Base-by-base conservation (phyloP, 1,140 invertebrate species). In the Bombus sylvicola region DNA sequence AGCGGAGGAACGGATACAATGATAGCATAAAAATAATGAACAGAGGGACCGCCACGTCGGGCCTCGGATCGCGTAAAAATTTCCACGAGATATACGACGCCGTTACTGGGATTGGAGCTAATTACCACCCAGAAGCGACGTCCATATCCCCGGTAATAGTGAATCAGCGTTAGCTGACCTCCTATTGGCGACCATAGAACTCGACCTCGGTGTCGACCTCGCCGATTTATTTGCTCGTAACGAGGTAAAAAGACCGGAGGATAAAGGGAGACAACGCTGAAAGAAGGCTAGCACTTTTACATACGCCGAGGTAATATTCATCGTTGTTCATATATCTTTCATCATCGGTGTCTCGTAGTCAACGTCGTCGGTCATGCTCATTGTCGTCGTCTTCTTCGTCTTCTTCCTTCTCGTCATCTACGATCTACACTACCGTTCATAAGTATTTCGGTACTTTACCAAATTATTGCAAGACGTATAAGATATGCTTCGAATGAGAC, bases 71-170 rank as follows among this genome's bases (percentile, higher is more conserved):
- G 53, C 86, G 89, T 92, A 94, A 94, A 94, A 94, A 94, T 93
- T 90, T 88, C 86, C 77, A 82, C 75, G 89, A 94, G 93, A 94
- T 94, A 94, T 94, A 94, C 91, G 94, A 94, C 93, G 93, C 91
- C 86, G 91, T 94, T 94, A 94, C 92, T 71, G 78, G 90, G 93
- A 94, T 94, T 94, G 93, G 92, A 94, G 91, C 93, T 94, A 94
- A 94, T 94, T 94, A 93, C 94, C 93, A 94, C 94, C 93, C 93
- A 94, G 93, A 92, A 94, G 93, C 93, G 87, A 92, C 92, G 90
- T 92, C 89, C 69, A 85, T 90, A 92, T 92, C 87, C 85, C 81
- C 41, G 76, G 88, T 91, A 92, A 93, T 91, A 86, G 89, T 89
- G 92, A 92, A 92, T 93, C 92, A 93, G 91, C 92, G 91, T 91